These are phyloP conservation scores for Drosophila truncata DNA, from an alignment of 1,140 invertebrate genomes.

Conservation along the genomic window DNA sequence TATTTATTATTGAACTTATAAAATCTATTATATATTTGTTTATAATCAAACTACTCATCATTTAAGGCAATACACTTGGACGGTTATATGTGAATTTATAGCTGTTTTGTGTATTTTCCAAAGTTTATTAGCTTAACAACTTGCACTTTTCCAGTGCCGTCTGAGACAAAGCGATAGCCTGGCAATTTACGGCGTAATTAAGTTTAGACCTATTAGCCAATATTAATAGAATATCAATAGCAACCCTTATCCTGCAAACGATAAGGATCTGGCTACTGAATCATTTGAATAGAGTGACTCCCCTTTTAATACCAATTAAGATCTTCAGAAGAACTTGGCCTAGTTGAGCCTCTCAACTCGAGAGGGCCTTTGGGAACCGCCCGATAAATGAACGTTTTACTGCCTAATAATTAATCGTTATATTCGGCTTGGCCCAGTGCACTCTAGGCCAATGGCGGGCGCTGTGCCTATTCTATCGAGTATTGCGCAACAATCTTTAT, in stretches of 20 bases:
- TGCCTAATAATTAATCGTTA: conserved; percentile 2
- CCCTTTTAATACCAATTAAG: neutral
- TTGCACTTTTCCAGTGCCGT: conserved; percentile 26
- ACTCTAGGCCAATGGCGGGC: conserved; percentile 8
- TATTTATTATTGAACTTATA: neutral
- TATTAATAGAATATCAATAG: neutral
- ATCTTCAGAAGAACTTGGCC: conserved; percentile 1
- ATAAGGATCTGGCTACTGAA: conserved; percentile 13
- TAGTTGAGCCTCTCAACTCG: neutral
- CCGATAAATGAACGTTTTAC: conserved; percentile 22
- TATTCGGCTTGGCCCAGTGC: conserved; percentile 5
- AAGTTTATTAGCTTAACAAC: conserved; percentile 9
- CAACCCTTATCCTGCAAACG: neutral
- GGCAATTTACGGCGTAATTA: conserved; percentile 12
- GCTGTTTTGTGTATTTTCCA: neutral
- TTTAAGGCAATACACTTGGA: neutral
- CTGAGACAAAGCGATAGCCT: conserved; percentile 18
- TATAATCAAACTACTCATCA: neutral
- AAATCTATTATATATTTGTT: neutral
- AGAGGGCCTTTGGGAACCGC: neutral
- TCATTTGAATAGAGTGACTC: conserved; percentile 14
- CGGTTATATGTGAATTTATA: conserved; percentile 4
- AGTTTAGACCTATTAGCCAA: neutral
- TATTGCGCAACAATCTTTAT: conserved; percentile 56
- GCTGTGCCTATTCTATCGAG: conserved; percentile 25